Evolutionary conservation across 2,888 invertebrate genomes (phyloP).

Genomic region (Ennomos fuscantarius): DNA sequence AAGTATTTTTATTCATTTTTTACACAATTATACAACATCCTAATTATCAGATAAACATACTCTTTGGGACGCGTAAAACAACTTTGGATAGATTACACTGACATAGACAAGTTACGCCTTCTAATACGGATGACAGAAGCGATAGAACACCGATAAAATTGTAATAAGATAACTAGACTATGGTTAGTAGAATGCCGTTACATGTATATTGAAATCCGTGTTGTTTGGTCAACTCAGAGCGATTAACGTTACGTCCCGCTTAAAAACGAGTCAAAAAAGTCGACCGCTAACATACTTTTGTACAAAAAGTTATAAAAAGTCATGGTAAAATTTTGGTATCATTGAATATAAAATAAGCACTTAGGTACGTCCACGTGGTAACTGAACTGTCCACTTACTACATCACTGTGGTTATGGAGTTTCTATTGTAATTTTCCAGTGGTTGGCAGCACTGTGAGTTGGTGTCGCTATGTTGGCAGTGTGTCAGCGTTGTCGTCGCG

Average conservation of each 20-base stretch:
- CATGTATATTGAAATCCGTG: slow-evolving; percentile 21
- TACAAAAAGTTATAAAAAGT: slow-evolving; percentile 75
- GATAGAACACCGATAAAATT: slow-evolving; percentile 28
- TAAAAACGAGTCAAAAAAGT: slow-evolving; percentile 25
- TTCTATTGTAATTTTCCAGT: too few species aligned
- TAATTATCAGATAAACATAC: slow-evolving; percentile 75
- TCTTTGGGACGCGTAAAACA: slow-evolving; percentile 81
- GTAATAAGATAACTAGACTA: slow-evolving; percentile 20
- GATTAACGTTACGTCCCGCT: slow-evolving; percentile 28
- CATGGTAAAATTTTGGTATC: slow-evolving; percentile 64
- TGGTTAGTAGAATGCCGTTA: slow-evolving; percentile 28
- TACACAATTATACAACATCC: slow-evolving; percentile 83
- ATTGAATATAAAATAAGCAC: slow-evolving; percentile 43
- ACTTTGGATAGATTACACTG: slow-evolving; percentile 76
- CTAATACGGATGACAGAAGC: slow-evolving; percentile 43
- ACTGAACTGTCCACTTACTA: slow-evolving; percentile 4
- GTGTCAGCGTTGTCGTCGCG: slow-evolving; percentile 54
- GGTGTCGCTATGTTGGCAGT: slow-evolving; percentile 13
- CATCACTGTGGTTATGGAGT: slow-evolving; percentile 9
- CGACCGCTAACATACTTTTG: slow-evolving; percentile 43
- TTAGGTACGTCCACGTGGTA: slow-evolving; percentile 23
- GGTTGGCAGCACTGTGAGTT: slow-evolving; percentile 10
- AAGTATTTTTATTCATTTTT: slow-evolving; percentile 75
- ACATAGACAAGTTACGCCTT: slow-evolving; percentile 32
- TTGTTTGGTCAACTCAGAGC: slow-evolving; percentile 25